phyloP scores from a whole-genome alignment of 2,113 vertebrate species.

The Ellobius talpinus region DNA sequence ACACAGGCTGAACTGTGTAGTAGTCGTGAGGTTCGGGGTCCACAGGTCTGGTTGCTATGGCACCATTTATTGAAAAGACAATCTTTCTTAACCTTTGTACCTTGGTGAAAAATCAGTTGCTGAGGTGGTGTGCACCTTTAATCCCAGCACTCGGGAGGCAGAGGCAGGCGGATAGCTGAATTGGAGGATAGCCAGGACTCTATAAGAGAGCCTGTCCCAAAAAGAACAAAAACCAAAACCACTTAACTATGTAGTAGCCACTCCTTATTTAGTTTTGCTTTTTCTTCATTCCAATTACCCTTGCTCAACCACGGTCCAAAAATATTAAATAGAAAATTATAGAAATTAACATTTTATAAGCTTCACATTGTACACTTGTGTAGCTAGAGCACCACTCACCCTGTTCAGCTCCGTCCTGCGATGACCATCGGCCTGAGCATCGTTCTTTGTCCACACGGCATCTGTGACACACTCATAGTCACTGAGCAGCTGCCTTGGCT shows the following conservation, averaged over 20 bases:
- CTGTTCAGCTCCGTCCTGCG: background rate
- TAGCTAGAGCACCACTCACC: background rate
- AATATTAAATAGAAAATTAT: background rate
- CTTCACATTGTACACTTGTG: background rate
- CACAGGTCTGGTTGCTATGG: background rate
- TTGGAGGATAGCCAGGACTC: background rate
- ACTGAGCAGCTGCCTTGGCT: too few relatives aligned
- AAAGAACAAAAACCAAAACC: background rate
- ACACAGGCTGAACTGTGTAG: background rate
- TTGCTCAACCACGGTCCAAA: background rate
- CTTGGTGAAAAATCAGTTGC: background rate
- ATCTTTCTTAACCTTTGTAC: background rate
- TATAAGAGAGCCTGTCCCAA: background rate
- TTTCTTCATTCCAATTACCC: background rate
- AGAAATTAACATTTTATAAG: background rate
- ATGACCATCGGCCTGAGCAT: too few relatives aligned
- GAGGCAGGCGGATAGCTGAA: background rate
- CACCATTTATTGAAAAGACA: background rate
- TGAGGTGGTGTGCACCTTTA: fast-evolving
- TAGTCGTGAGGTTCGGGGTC: background rate
- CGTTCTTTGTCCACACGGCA: background rate
- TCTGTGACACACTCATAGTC: background rate
- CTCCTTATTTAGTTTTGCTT: background rate
- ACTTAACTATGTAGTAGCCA: too few relatives aligned
- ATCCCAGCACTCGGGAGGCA: background rate